Evolutionary conservation across 2,113 vertebrate species (phyloP).

Genomic region (Odontophorus gujanensis): DNA sequence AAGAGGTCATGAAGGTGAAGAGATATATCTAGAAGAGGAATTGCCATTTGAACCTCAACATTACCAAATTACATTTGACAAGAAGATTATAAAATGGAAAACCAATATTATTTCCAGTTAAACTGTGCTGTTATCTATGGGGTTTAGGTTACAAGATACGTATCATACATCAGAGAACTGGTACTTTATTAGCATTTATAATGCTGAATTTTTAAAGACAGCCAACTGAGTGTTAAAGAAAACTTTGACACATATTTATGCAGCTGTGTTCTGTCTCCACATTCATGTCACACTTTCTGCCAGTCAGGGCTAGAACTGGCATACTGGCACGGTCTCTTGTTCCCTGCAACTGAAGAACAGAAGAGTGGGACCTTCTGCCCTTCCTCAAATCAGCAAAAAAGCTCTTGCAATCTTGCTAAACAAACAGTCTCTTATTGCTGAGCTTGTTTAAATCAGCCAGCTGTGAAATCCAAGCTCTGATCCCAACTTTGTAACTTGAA

Average conservation of each 20-base stretch:
- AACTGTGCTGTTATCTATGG: not conserved
- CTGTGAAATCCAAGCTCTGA: too few species aligned
- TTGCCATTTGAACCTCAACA: not conserved
- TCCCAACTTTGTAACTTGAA: not conserved
- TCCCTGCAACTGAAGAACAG: not conserved
- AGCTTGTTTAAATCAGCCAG: too few species aligned
- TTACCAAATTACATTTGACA: not conserved
- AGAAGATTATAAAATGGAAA: not conserved
- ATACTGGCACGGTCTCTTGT: not conserved
- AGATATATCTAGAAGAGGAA: not conserved
- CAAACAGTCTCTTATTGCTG: too few species aligned
- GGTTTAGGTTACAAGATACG: not conserved
- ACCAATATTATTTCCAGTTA: not conserved
- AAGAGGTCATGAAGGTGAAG: not conserved
- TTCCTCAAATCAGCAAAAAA: too few species aligned
- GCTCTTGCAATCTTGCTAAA: too few species aligned
- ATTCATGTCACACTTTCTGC: accelerated
- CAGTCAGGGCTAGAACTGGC: not conserved
- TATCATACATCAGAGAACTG: not conserved
- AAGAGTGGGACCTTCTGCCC: too few species aligned
- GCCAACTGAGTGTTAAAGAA: not conserved
- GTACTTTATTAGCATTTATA: not conserved
- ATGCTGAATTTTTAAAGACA: not conserved
- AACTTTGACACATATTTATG: not conserved
- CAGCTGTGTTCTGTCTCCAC: not conserved